phyloP scores from a whole-genome alignment of 1,140 invertebrate genomes.

The Drosophila orena region DNA sequence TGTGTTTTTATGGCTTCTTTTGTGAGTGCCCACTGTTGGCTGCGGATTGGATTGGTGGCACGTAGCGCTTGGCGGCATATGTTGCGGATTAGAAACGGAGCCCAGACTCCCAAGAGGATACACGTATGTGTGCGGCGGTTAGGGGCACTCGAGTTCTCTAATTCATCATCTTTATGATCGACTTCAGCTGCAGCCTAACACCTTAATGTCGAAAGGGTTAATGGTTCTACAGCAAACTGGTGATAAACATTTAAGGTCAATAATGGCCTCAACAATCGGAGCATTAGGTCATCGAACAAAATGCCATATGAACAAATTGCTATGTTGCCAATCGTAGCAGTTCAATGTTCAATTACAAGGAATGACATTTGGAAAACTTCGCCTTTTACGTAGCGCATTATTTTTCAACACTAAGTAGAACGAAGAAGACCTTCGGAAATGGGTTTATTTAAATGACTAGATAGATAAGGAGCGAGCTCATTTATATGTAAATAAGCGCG shows the following conservation, averaged over 20 bases:
- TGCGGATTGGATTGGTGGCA: conserved; percentile 10
- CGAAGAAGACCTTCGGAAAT: conserved; percentile 30
- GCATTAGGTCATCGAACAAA: not conserved
- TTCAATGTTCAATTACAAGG: not conserved
- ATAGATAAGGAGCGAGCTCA: conserved; percentile 28
- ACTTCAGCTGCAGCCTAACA: conserved; percentile 2
- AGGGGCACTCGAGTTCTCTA: not conserved
- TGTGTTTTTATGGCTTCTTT: conserved; percentile 68
- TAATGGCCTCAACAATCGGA: not conserved
- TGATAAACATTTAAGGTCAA: not conserved
- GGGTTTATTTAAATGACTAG: conserved; percentile 41
- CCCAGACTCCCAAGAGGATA: conserved; percentile 4
- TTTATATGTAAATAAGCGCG: conserved; percentile 37
- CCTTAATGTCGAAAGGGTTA: not conserved
- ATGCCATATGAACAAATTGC: not conserved
- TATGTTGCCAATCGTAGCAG: not conserved
- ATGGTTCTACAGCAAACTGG: not conserved
- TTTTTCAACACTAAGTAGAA: conserved; percentile 2
- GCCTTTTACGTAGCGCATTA: conserved; percentile 3
- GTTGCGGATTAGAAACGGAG: conserved; percentile 75
- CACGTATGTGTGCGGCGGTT: not conserved
- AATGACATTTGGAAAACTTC: not conserved
- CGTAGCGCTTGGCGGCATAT: conserved; percentile 46
- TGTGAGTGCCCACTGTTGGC: conserved; percentile 57
- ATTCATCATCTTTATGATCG: conserved; percentile 43